These are phyloP conservation scores for Benthosema pterotum DNA, from an alignment of 2,797 vertebrate species.

Conservation along the genomic window DNA sequence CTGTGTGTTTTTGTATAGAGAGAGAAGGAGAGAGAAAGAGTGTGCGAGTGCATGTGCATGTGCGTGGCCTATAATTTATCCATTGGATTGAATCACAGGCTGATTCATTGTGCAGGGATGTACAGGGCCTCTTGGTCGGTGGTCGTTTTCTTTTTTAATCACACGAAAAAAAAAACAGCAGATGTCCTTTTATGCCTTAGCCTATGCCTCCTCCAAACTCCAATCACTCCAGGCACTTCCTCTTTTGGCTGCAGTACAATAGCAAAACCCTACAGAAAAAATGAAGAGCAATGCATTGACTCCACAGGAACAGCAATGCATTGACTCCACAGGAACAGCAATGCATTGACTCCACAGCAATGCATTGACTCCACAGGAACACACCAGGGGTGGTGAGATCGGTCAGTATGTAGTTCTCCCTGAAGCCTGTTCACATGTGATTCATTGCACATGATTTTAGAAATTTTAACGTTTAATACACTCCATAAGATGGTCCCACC, in stretches of 20 bases:
- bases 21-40: too few relatives aligned
- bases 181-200: constrained; percentile 56
- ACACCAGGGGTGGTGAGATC: neutral
- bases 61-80: constrained; percentile 37
- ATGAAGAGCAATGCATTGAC: neutral
- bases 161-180: constrained; percentile 29
- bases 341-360: neutral
- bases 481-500: too few relatives aligned
- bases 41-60: too few relatives aligned
- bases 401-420: neutral
- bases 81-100: constrained; percentile 24
- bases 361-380: constrained; percentile 1
- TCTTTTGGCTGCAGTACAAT: constrained; percentile 22
- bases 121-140: constrained; percentile 26
- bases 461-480: too few relatives aligned
- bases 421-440: too few relatives aligned
- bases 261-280: neutral
- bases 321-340: neutral
- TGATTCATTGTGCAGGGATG: constrained; percentile 42
- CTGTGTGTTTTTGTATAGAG: too few relatives aligned
- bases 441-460: too few relatives aligned
- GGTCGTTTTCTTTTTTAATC: constrained; percentile 33
- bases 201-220: constrained; percentile 28
- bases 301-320: constrained; percentile 1
- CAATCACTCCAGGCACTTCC: constrained; percentile 29